These are phyloP conservation scores for Papilio aristodemus DNA, from an alignment of 1,140 invertebrate species.

Conservation along the genomic window DNA sequence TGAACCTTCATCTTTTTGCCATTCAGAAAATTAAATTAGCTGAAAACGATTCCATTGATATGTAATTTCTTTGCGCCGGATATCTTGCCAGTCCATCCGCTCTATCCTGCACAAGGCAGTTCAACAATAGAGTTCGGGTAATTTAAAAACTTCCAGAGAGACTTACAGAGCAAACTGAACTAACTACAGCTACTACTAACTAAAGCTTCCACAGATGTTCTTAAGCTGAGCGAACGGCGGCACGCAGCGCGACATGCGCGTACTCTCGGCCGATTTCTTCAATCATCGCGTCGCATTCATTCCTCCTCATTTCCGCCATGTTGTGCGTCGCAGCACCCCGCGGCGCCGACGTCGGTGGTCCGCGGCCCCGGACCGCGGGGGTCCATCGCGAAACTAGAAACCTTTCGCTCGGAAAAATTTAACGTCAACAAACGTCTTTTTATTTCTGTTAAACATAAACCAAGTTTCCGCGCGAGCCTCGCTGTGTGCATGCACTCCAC, in stretches of 20 bases:
- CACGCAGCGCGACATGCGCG: not conserved
- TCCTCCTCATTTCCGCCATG: not conserved
- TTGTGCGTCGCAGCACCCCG: slow-evolving; percentile 9
- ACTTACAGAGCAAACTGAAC: not conserved
- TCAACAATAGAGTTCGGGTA: too few species aligned
- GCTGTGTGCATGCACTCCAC: not conserved
- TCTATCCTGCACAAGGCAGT: too few species aligned
- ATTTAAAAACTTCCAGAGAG: not conserved
- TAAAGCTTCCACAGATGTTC: not conserved
- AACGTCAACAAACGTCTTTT: slow-evolving; percentile 25
- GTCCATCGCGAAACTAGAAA: slow-evolving; percentile 35
- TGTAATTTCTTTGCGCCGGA: too few species aligned
- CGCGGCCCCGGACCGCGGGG: slow-evolving; percentile 35
- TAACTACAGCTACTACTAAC: too few species aligned
- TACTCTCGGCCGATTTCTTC: slow-evolving; percentile 14
- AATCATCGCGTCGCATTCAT: slow-evolving; percentile 17
- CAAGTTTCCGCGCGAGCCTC: not conserved
- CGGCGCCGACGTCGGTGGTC: slow-evolving; percentile 41
- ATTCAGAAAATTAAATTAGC: too few species aligned
- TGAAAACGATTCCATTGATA: too few species aligned
- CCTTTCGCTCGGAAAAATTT: slow-evolving; percentile 31
- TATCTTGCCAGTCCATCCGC: not conserved
- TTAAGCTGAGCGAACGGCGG: not conserved
- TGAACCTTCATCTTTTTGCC: too few species aligned
- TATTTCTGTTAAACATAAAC: slow-evolving; percentile 20